A percentile compares a stretch with the other conserved stretches of the same genome.
Conservation (phyloP, 2,113 vertebrate species). For the Stomatorhinus ivindoensis region DNA sequence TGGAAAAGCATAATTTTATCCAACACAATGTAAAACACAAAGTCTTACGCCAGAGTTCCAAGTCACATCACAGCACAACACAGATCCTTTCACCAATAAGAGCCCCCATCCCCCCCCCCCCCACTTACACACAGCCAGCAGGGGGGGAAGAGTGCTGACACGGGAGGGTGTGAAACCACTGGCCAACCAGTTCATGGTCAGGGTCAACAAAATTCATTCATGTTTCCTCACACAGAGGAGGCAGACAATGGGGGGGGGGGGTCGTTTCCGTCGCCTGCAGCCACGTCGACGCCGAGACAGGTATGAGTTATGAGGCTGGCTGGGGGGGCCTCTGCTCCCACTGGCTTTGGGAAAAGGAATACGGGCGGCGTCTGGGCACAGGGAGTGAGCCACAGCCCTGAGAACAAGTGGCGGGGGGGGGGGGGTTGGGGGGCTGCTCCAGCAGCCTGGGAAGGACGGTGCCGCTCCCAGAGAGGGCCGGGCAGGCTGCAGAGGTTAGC, state of each 20-base stretch:
- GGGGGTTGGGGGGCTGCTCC: neutral
- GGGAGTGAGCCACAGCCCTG: neutral
- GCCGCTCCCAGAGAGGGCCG: neutral
- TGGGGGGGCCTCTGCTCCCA: neutral
- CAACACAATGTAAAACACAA: neutral
- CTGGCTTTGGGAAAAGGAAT: neutral
- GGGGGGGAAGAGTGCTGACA: neutral
- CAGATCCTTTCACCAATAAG: neutral
- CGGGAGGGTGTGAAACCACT: neutral
- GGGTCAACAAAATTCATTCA: neutral
- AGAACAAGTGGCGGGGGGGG: neutral
- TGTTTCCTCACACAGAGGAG: neutral
- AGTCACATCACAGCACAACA: neutral
- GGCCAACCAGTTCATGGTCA: conserved; percentile 7
- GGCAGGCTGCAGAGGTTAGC: conserved; percentile 26
- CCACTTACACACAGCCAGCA: neutral
- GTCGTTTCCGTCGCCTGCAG: neutral
- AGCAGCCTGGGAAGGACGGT: conserved; percentile 29
- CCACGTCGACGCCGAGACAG: neutral
- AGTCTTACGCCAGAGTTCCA: neutral
- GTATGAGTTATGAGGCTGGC: conserved; percentile 11
- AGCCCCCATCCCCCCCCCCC: neutral
- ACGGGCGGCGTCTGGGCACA: neutral
- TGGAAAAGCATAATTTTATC: neutral
- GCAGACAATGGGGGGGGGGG: neutral